Evolutionary conservation across 2,113 vertebrate genomes (phyloP).

Genomic region (Hystrix cristata): DNA sequence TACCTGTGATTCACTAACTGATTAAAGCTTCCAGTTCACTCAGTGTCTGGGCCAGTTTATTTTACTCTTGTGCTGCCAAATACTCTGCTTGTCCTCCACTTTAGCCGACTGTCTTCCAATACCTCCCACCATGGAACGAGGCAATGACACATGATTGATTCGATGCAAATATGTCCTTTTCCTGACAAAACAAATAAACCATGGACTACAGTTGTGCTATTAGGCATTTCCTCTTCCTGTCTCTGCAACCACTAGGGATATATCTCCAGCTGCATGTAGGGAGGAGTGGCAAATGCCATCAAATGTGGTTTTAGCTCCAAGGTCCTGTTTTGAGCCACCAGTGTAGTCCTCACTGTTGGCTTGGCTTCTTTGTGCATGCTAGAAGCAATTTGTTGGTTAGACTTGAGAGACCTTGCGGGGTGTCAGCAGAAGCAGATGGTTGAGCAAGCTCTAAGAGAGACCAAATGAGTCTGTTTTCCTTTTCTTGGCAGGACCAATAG

Average conservation of each 20-base stretch:
- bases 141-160: background rate
- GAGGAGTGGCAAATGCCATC: background rate
- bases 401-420: background rate
- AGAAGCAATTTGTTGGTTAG: background rate
- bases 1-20: background rate
- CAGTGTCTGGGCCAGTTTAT: background rate
- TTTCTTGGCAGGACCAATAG: background rate
- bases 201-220: background rate
- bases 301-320: slow-evolving; percentile 28
- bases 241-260: background rate
- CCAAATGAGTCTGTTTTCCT: background rate
- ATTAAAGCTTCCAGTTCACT: slow-evolving; percentile 34
- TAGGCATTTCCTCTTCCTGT: slow-evolving; percentile 39
- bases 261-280: background rate
- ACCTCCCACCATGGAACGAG: background rate
- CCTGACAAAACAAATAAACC: background rate
- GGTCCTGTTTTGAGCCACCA: background rate
- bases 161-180: background rate
- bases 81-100: background rate
- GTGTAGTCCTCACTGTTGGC: background rate
- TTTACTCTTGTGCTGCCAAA: background rate
- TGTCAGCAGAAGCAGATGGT: background rate
- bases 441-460: slow-evolving; percentile 24
- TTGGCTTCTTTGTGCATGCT: background rate
- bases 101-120: slow-evolving; percentile 15